Evolutionary conservation across 2,113 vertebrate species (phyloP).

Genomic region (Oriolus oriolus): DNA sequence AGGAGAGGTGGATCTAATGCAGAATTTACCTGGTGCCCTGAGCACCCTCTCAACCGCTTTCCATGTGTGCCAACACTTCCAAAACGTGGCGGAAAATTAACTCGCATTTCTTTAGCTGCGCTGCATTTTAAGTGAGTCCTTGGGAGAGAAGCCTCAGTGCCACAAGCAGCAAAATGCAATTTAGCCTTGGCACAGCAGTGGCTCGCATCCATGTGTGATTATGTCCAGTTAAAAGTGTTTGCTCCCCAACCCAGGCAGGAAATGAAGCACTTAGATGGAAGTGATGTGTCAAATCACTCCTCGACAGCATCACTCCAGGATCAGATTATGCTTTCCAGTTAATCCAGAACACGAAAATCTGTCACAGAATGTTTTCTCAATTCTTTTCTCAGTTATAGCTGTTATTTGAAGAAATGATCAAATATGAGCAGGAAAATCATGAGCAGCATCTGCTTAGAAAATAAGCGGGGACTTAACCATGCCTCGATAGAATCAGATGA

Average conservation of each 20-base stretch:
- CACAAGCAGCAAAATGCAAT: not conserved
- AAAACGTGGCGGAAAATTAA: not conserved
- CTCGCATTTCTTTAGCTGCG: not conserved
- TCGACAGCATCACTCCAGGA: slow-evolving; percentile 1
- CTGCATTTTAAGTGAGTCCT: not conserved
- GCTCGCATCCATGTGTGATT: not conserved
- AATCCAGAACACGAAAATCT: slow-evolving; percentile 11
- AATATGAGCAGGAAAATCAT: slow-evolving; percentile 36
- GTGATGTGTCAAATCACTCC: not conserved
- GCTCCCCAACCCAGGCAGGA: not conserved
- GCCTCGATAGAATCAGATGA: not conserved
- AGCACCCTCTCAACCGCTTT: not conserved
- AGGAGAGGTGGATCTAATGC: not conserved
- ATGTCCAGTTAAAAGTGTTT: not conserved
- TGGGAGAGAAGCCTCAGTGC: not conserved
- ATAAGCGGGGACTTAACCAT: not conserved
- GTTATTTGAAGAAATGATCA: slow-evolving; percentile 56
- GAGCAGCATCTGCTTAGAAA: slow-evolving; percentile 56
- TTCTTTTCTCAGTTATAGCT: slow-evolving; percentile 55
- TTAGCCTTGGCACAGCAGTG: not conserved
- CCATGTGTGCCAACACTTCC: accelerated
- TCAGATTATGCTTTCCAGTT: slow-evolving; percentile 38
- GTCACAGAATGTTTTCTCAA: slow-evolving; percentile 54
- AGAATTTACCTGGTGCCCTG: not conserved
- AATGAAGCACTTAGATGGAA: not conserved